Percentiles rank a stretch among this genome's conserved stretches.
Evolutionary conservation across 1,140 invertebrate species (phyloP).

Genomic region (Cotesia vestalis): DNA sequence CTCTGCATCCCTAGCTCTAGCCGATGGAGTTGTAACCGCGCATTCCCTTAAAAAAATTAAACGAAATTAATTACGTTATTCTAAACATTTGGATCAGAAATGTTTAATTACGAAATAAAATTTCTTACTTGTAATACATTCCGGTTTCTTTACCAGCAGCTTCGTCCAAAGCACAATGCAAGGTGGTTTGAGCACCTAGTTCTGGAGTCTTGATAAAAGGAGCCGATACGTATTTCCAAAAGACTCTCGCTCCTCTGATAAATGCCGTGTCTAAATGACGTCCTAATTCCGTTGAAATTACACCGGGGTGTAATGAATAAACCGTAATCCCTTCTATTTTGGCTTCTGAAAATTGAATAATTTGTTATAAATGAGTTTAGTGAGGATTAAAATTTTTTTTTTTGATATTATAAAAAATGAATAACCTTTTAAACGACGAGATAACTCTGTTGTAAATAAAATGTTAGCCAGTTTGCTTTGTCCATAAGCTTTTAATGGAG

Average conservation of each 20-base stretch:
- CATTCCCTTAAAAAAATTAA: constrained; percentile 70
- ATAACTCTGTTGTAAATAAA: constrained; percentile 75
- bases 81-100: constrained; percentile 18
- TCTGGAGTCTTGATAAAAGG: constrained; percentile 71
- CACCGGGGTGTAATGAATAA: constrained; percentile 78
- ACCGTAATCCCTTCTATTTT: constrained; percentile 69
- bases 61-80: constrained; percentile 16
- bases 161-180: constrained; percentile 81
- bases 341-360: constrained; percentile 51
- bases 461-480: constrained; percentile 82
- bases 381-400: not conserved
- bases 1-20: constrained; percentile 65
- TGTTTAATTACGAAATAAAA: not conserved
- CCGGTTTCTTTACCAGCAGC: constrained; percentile 72
- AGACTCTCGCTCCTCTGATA: constrained; percentile 57
- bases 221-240: constrained; percentile 47
- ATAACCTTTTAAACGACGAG: constrained; percentile 68
- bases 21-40: constrained; percentile 56
- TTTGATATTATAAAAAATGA: not conserved
- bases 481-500: constrained; percentile 69
- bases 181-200: constrained; percentile 81
- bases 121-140: constrained; percentile 70
- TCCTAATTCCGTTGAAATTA: constrained; percentile 78
- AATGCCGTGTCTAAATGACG: constrained; percentile 71
- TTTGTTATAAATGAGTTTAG: constrained; percentile 25